Conservation (phyloP, 2,113 vertebrate species). For the Mionectes macconnelli region DNA sequence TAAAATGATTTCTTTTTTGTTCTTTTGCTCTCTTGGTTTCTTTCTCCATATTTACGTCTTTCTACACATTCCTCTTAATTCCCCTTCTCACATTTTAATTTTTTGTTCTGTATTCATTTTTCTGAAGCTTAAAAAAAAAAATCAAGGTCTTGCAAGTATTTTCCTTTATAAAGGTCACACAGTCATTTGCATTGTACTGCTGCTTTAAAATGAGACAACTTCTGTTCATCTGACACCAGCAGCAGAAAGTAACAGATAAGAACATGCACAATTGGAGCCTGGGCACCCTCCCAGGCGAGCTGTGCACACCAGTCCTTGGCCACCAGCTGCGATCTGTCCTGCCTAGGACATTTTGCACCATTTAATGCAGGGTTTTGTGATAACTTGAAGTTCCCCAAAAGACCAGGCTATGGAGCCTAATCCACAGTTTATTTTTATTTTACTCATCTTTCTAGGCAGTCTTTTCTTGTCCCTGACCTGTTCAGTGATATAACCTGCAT, state of each 20-base stretch:
- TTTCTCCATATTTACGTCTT: not conserved
- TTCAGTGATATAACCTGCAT: not conserved
- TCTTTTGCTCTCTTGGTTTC: not conserved
- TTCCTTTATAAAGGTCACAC: not conserved
- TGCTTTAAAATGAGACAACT: not conserved
- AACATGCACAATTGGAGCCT: not conserved
- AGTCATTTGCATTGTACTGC: not conserved
- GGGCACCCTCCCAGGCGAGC: not conserved
- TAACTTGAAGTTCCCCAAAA: not conserved
- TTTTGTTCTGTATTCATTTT: not conserved
- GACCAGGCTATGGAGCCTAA: not conserved
- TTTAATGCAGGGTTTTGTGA: not conserved
- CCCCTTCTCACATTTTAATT: not conserved
- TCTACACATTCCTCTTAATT: not conserved
- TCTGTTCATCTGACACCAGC: not conserved
- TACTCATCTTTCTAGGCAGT: not conserved
- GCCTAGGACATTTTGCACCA: not conserved
- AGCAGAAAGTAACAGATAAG: slow-evolving; percentile 25
- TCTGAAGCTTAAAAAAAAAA: not conserved
- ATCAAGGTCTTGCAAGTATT: not conserved
- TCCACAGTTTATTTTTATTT: not conserved
- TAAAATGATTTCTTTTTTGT: not conserved
- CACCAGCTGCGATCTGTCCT: not conserved
- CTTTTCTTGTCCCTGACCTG: not conserved
- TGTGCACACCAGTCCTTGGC: not conserved